Percentiles rank a stretch among this genome's conserved stretches.
phyloP scores from a whole-genome alignment of 2,113 vertebrate genomes.

The Saccopteryx bilineata region DNA sequence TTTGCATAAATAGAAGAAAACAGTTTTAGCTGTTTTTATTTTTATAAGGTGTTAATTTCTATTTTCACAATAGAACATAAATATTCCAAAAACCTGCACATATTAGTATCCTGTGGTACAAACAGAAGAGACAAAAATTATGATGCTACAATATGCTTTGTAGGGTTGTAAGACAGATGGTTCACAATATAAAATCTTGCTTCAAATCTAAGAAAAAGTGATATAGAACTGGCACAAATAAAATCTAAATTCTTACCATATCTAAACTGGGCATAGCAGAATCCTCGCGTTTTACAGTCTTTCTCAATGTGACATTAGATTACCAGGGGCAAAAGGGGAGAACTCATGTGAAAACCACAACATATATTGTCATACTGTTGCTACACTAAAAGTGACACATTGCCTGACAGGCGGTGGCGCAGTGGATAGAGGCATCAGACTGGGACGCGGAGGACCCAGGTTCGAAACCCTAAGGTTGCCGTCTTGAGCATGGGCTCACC shows the following conservation, averaged over 20 bases:
- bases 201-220: slow-evolving; percentile 41
- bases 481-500: too few species aligned
- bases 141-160: background rate
- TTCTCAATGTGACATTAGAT: background rate
- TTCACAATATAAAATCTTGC: slow-evolving; percentile 36
- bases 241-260: slow-evolving; percentile 27
- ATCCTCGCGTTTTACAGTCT: background rate
- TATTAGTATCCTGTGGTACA: background rate
- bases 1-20: slow-evolving; percentile 54
- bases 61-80: slow-evolving; percentile 56
- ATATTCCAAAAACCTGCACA: slow-evolving; percentile 25
- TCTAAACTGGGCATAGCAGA: background rate
- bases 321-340: background rate
- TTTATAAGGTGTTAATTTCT: slow-evolving; percentile 60
- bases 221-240: slow-evolving; percentile 27
- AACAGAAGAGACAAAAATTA: slow-evolving; percentile 56
- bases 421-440: too few species aligned
- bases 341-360: slow-evolving; percentile 6
- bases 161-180: background rate
- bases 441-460: too few species aligned
- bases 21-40: background rate
- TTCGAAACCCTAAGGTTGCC: too few species aligned
- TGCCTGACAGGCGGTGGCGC: background rate
- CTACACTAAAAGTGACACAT: background rate
- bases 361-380: background rate